Evolutionary conservation across 53 echinoderm and acorn worm genomes (phyloP), one percentile per base, ranked within the genome.

Genomic region (Henricia sp.): DNA sequence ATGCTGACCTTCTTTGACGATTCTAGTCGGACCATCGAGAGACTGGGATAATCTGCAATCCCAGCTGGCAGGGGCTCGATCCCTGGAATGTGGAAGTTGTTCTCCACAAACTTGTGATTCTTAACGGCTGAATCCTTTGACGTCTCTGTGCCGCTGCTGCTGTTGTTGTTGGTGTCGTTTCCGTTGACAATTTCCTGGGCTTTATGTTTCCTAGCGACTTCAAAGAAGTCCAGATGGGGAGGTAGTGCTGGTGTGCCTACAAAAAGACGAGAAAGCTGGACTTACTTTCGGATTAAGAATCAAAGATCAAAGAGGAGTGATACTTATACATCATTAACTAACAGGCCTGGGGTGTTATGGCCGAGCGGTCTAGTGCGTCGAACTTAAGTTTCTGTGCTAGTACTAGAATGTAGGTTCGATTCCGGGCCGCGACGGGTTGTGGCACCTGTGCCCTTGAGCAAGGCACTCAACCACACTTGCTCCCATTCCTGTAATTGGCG

Each of bases 201-300:
- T 19, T 59, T 48, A 23, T 71, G 72, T 36, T 89, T 68, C 54
- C 83, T 70, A 17, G 89, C 86, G 51, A 89, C 91, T 26, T 88
- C 87, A 42, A 94, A 92, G 38, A 99, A 82, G 37, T 94, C 90
- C 34, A 99, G 67, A 38, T 70, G 84, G 23, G 84, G 71, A 77
- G 99, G 94, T 90, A 99, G 86, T 34, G 86, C 91, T 58, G 99
- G 84, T 50, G 99, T 84, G 77, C 85, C 95, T 95, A 41, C n/a
- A n/a, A n/a, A n/a, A n/a, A n/a, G 4, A 28, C 3, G 74, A 2
- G 35, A 56, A 40, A 35, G 20, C 16, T 20, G 30, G n/a, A n/a
- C n/a, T n/a, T n/a, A n/a, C n/a, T n/a, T n/a, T n/a, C n/a, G n/a
- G n/a, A n/a, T n/a, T n/a, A n/a, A n/a, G n/a, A n/a, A n/a, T n/a